Conservation (phyloP, 2,797 vertebrate genomes). For the Alcedo quadribrachys region DNA sequence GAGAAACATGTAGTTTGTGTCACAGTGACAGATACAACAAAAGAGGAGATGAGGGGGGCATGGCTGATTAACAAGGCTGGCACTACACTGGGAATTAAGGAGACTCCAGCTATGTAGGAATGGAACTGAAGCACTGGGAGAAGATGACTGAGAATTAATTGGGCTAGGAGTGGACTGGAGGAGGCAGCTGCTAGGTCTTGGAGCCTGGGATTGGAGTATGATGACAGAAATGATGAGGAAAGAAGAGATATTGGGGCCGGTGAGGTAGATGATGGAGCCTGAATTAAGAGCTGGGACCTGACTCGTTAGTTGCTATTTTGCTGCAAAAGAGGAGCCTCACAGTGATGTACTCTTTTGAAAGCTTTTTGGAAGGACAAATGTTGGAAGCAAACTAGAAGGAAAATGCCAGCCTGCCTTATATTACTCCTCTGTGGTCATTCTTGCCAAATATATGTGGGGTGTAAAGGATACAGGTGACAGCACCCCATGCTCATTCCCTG, state of each 20-base stretch:
- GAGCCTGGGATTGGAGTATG: neutral
- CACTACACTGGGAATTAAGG: neutral
- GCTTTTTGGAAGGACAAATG: neutral
- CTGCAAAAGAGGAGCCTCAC: neutral
- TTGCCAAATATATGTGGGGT: neutral
- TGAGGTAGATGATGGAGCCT: neutral
- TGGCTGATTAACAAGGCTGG: neutral
- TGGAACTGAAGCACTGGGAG: neutral
- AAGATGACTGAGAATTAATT: neutral
- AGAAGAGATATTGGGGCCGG: neutral
- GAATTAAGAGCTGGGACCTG: neutral
- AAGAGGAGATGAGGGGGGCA: neutral
- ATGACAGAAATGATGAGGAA: neutral
- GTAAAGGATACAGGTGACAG: neutral
- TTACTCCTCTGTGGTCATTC: neutral
- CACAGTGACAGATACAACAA: neutral
- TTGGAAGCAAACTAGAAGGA: neutral
- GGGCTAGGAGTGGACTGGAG: neutral
- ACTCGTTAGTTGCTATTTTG: neutral
- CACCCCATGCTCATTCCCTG: neutral
- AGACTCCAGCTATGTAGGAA: neutral
- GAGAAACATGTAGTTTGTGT: neutral
- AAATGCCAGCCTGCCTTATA: neutral
- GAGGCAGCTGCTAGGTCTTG: neutral
- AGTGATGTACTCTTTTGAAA: neutral